Conservation (phyloP, 2,888 invertebrate species). For the Acleris laterana region DNA sequence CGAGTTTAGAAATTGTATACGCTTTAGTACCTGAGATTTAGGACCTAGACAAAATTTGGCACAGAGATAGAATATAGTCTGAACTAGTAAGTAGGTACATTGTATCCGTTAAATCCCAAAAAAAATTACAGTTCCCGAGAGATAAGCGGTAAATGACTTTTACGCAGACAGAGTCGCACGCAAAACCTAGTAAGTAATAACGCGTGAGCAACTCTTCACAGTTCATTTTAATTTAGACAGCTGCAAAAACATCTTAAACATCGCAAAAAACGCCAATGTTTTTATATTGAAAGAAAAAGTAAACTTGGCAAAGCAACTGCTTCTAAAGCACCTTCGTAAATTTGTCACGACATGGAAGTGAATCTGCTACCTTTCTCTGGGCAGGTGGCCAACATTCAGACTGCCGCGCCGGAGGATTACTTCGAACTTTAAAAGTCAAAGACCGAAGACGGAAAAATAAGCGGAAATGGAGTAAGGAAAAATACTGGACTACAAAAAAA, state of each 20-base stretch:
- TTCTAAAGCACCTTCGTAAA: conserved; percentile 8
- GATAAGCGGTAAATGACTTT: too few species aligned
- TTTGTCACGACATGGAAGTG: conserved; percentile 15
- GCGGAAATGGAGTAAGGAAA: conserved; percentile 4
- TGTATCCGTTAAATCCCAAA: too few species aligned
- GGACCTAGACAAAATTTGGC: too few species aligned
- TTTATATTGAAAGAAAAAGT: background rate
- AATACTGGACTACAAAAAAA: too few species aligned
- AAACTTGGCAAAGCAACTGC: conserved; percentile 19
- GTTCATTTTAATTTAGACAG: background rate
- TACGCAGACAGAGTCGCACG: too few species aligned
- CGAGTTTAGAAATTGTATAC: too few species aligned
- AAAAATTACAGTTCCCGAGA: too few species aligned
- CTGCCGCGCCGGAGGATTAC: background rate
- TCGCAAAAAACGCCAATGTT: background rate
- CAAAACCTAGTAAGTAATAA: too few species aligned
- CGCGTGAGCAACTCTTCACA: background rate
- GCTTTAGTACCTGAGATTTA: too few species aligned
- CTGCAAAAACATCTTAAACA: background rate
- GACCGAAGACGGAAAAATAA: conserved; percentile 10
- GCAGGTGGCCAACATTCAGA: conserved; percentile 18
- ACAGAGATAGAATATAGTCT: too few species aligned
- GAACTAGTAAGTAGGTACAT: too few species aligned
- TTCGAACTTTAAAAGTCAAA: conserved; percentile 14
- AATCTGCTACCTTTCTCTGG: conserved; percentile 19